Conservation (phyloP, 2,888 invertebrate genomes). For the Rotaria magnacalcarata region DNA sequence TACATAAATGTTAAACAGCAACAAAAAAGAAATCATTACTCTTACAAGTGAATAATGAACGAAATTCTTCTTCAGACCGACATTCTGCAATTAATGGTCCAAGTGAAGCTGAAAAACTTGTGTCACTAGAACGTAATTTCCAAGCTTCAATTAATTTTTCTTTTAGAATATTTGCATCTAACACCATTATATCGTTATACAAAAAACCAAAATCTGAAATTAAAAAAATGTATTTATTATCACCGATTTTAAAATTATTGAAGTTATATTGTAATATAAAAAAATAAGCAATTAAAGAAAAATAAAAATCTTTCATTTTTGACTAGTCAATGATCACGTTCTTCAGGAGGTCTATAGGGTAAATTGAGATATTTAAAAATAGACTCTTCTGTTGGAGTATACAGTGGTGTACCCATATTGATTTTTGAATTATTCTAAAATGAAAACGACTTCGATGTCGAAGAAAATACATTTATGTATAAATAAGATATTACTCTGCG, state of each 20-base stretch:
- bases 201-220: not conserved
- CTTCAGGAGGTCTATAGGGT: conserved; percentile 43
- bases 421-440: conserved; percentile 39
- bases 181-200: not conserved
- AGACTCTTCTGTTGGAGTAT: conserved; percentile 39
- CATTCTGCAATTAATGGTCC: not conserved
- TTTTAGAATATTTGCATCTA: not conserved
- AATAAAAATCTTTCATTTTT: not conserved
- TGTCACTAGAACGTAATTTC: conserved; percentile 1
- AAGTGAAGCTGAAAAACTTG: conserved; percentile 10
- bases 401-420: conserved; percentile 36
- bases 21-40: not conserved
- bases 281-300: not conserved
- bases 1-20: no score
- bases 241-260: not conserved
- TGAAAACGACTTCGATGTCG: not conserved
- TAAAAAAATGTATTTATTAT: not conserved
- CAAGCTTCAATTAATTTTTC: conserved; percentile 33
- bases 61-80: conserved; percentile 15
- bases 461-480: not conserved
- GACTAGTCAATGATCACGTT: conserved; percentile 44
- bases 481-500: conserved; percentile 29
- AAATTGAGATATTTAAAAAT: conserved; percentile 41
- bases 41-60: not conserved
- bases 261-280: not conserved